These are phyloP conservation scores for Ditylenchus weischeri DNA, from an alignment of 2,888 invertebrate species.

Conservation along the genomic window DNA sequence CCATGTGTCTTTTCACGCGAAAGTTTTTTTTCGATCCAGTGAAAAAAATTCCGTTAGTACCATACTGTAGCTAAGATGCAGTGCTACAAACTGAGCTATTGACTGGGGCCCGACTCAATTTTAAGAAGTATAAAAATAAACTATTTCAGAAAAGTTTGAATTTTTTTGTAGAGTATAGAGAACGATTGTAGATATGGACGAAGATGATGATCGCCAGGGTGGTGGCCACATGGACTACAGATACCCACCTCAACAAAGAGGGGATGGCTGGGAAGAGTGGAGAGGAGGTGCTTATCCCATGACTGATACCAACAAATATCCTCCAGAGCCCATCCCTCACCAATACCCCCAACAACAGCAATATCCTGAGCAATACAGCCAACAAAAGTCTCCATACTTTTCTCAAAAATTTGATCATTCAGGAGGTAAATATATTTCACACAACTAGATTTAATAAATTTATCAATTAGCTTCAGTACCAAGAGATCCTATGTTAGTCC, in stretches of 20 bases:
- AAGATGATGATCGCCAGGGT: conserved; percentile 23
- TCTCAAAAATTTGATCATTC: conserved; percentile 12
- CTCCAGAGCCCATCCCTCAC: conserved; percentile 19
- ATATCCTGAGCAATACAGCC: conserved; percentile 7
- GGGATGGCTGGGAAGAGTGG: conserved; percentile 19
- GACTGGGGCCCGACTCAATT: too few species aligned
- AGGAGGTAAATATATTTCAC: background rate
- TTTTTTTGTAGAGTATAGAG: background rate
- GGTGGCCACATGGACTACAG: conserved; percentile 7
- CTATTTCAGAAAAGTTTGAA: background rate
- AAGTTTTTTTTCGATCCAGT: too few species aligned
- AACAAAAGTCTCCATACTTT: conserved; percentile 5
- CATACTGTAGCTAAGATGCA: too few species aligned
- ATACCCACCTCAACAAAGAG: conserved; percentile 1
- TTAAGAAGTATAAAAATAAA: too few species aligned
- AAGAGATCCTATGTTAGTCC: background rate
- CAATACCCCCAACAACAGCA: conserved; percentile 28
- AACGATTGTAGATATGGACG: too few species aligned
- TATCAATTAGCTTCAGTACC: too few species aligned
- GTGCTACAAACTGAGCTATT: too few species aligned
- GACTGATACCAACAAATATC: conserved; percentile 24
- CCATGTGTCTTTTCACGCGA: too few species aligned
- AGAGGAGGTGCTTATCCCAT: conserved; percentile 12
- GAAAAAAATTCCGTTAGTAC: too few species aligned
- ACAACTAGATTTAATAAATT: too few species aligned